These are phyloP conservation scores for Proctacanthus coquilletti DNA, from an alignment of 1,140 invertebrate species.

Conservation along the genomic window DNA sequence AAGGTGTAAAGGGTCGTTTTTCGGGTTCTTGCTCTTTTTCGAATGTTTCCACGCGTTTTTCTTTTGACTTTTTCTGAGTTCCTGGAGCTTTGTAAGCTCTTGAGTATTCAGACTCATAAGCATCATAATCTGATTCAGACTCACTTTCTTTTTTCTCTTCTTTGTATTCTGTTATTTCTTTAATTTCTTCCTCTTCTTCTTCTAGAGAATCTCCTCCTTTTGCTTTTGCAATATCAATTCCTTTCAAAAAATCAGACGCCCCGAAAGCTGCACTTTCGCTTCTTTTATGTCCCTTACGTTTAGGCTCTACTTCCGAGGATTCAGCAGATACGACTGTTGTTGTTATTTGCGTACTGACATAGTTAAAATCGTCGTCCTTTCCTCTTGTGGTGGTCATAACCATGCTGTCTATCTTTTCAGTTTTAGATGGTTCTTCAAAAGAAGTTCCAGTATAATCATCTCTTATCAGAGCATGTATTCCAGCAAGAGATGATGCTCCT, in stretches of 20 bases:
- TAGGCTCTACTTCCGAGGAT: slow-evolving; percentile 37
- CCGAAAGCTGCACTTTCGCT: slow-evolving; percentile 35
- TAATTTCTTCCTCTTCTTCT: slow-evolving; percentile 9
- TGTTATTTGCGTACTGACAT: slow-evolving; percentile 38
- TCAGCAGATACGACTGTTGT: slow-evolving; percentile 27
- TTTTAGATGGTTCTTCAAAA: slow-evolving; percentile 12
- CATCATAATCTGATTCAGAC: slow-evolving; percentile 28
- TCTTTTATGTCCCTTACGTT: slow-evolving; percentile 35
- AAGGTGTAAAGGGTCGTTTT: slow-evolving; percentile 26
- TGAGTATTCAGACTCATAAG: slow-evolving; percentile 28
- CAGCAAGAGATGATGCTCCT: slow-evolving; percentile 28
- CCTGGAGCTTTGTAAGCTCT: slow-evolving; percentile 22
- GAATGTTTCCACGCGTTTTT: slow-evolving; percentile 23
- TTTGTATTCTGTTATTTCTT: background rate
- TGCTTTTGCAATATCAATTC: slow-evolving; percentile 8
- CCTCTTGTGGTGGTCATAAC: slow-evolving; percentile 38
- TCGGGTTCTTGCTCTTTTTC: slow-evolving; percentile 22
- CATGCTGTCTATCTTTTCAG: slow-evolving; percentile 31
- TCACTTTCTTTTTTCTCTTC: slow-evolving; percentile 15
- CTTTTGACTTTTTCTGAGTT: slow-evolving; percentile 21
- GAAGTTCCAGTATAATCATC: slow-evolving; percentile 24
- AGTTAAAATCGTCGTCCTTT: slow-evolving; percentile 32
- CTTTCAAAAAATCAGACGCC: slow-evolving; percentile 19
- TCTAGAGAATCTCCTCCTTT: slow-evolving; percentile 1
- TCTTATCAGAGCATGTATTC: slow-evolving; percentile 23